A percentile compares a stretch with the other conserved stretches of the same genome.
phyloP scores from a whole-genome alignment of 2,888 invertebrate genomes.

The Tillus elongatus region DNA sequence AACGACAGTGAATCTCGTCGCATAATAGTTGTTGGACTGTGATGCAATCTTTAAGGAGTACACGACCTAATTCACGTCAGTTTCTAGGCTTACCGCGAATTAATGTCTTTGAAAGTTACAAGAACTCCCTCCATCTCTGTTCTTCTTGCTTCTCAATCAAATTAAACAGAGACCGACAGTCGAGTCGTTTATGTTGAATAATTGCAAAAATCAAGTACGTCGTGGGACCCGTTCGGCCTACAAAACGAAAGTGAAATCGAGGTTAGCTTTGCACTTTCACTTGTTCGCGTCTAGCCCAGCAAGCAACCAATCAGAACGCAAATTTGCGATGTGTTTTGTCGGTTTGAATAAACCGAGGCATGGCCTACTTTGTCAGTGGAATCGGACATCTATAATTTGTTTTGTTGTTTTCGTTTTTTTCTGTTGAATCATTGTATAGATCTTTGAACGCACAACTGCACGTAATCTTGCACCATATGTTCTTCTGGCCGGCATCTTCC shows the following conservation, averaged over 20 bases:
- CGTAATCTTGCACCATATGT: not conserved
- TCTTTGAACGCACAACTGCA: not conserved
- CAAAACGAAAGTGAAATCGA: conserved; percentile 46
- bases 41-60: conserved; percentile 41
- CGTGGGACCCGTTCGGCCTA: conserved; percentile 45
- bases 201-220: conserved; percentile 34
- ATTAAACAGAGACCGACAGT: conserved; percentile 20
- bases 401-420: conserved; percentile 28
- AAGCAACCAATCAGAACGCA: conserved; percentile 37
- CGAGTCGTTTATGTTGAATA: conserved; percentile 22
- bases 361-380: conserved; percentile 38
- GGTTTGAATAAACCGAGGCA: conserved; percentile 38
- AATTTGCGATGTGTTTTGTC: conserved; percentile 35
- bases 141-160: conserved; percentile 8
- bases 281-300: conserved; percentile 42
- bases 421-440: conserved; percentile 10
- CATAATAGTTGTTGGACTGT: conserved; percentile 35
- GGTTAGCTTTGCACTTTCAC: conserved; percentile 45
- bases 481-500: not conserved
- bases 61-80: conserved; percentile 41
- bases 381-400: conserved; percentile 33
- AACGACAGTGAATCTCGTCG: conserved; percentile 21
- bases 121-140: conserved; percentile 4
- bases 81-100: conserved; percentile 41
- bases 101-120: conserved; percentile 10